A percentile compares a stretch with the other conserved stretches of the same genome.
Conservation (phyloP, 2,888 invertebrate genomes). For the Drosophila peninsularis region DNA sequence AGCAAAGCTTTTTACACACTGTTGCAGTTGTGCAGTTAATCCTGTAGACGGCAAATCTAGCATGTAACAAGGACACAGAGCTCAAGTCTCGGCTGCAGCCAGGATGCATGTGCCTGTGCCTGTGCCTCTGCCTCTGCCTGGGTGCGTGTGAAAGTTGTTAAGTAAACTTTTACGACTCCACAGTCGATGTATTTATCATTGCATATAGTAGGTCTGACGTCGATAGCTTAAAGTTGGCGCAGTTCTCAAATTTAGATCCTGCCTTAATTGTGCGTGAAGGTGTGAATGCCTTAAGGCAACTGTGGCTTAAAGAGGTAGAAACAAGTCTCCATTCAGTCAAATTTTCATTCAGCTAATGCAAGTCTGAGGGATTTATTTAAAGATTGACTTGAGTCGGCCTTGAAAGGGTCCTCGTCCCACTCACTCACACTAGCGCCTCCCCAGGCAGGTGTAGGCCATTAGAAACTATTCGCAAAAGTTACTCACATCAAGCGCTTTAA, state of each 20-base stretch:
- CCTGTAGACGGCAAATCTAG: conserved; percentile 3
- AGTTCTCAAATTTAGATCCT: not conserved
- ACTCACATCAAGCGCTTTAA: not conserved
- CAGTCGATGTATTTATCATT: conserved; percentile 10
- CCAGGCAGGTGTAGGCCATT: not conserved
- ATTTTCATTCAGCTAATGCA: too few relatives aligned
- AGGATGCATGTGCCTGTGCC: not conserved
- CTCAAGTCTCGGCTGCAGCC: not conserved
- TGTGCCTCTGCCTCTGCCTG: not conserved
- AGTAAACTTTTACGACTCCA: conserved; percentile 11
- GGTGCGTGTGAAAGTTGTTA: conserved; percentile 4
- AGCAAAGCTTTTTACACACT: conserved; percentile 11
- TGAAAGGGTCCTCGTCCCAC: too few relatives aligned
- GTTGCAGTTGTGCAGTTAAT: conserved; percentile 11
- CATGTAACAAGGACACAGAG: conserved; percentile 10
- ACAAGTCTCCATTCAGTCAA: too few relatives aligned
- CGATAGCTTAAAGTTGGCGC: not conserved
- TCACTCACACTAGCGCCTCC: not conserved
- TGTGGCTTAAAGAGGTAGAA: too few relatives aligned
- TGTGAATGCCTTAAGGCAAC: too few relatives aligned
- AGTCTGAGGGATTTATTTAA: too few relatives aligned
- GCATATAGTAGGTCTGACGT: conserved; percentile 27
- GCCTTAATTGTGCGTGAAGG: not conserved
- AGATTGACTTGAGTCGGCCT: too few relatives aligned
- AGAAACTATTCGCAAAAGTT: not conserved